Percentiles rank a stretch among this genome's conserved stretches.
These are phyloP conservation scores for Furcifer pardalis DNA, from an alignment of 2,797 vertebrate genomes.

Conservation along the genomic window DNA sequence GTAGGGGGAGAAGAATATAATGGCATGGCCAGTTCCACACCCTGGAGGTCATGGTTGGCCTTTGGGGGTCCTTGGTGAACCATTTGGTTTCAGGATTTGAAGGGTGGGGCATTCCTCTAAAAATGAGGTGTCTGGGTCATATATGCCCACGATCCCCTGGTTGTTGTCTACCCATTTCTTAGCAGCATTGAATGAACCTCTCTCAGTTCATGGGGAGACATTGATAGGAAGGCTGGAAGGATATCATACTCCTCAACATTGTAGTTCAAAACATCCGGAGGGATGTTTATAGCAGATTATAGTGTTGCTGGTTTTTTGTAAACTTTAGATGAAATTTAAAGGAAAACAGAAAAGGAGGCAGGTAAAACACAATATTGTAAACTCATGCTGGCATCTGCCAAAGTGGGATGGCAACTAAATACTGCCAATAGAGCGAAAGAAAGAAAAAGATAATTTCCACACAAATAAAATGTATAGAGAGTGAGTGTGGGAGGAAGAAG, in stretches of 20 bases:
- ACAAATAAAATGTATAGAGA: constrained; percentile 33
- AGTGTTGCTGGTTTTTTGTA: no score
- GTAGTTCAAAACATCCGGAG: neutral
- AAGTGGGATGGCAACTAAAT: neutral
- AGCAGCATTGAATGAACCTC: neutral
- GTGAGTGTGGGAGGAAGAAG: neutral
- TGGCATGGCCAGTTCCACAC: no score
- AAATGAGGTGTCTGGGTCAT: no score
- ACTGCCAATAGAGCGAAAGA: constrained; percentile 25
- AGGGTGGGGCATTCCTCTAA: no score
- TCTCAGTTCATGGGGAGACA: neutral
- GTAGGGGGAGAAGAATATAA: no score
- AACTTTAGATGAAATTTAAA: neutral
- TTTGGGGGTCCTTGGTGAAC: no score
- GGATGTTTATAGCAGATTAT: neutral
- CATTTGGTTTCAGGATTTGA: no score
- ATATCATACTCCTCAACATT: neutral
- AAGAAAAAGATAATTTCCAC: constrained; percentile 27
- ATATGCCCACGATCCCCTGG: neutral
- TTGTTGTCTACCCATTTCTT: neutral
- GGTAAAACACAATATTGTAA: neutral
- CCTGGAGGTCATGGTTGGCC: no score
- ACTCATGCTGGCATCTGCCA: neutral
- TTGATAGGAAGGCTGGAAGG: neutral
- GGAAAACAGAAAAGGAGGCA: neutral